phyloP scores from a whole-genome alignment of 2,797 vertebrate genomes.

The Rhinoraja longicauda region DNA sequence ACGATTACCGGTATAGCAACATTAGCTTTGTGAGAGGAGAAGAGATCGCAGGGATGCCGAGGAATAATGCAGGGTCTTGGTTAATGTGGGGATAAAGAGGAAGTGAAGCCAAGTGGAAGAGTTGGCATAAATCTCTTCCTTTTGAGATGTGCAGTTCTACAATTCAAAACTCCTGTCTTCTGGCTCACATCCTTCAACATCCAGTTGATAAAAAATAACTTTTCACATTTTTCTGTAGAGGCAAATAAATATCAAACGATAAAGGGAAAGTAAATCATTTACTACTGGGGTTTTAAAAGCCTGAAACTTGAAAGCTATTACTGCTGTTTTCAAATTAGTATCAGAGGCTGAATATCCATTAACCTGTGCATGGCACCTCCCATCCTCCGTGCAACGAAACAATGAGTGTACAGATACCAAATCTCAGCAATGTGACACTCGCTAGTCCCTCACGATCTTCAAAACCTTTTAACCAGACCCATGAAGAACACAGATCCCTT shows the following conservation, averaged over 20 bases:
- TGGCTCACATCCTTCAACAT: neutral
- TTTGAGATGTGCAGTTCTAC: neutral
- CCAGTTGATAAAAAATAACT: neutral
- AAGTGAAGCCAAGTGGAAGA: neutral
- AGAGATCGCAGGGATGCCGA: neutral
- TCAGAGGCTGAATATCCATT: neutral
- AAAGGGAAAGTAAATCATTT: neutral
- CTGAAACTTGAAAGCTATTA: neutral
- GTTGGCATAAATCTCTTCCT: neutral
- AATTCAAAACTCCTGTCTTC: neutral
- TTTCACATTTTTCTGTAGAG: neutral
- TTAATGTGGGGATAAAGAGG: no score
- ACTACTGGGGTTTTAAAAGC: neutral
- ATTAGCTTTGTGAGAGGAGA: neutral
- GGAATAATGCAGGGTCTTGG: no score
- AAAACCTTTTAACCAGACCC: neutral
- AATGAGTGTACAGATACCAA: neutral
- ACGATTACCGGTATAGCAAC: neutral
- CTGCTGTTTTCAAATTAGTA: neutral
- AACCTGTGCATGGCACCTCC: no score
- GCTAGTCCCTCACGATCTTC: neutral
- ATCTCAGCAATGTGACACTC: neutral
- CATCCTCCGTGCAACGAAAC: no score
- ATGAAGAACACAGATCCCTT: neutral
- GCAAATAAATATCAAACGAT: neutral